Conservation (phyloP, 2,888 invertebrate species). For the Caenorhabditis angaria region DNA sequence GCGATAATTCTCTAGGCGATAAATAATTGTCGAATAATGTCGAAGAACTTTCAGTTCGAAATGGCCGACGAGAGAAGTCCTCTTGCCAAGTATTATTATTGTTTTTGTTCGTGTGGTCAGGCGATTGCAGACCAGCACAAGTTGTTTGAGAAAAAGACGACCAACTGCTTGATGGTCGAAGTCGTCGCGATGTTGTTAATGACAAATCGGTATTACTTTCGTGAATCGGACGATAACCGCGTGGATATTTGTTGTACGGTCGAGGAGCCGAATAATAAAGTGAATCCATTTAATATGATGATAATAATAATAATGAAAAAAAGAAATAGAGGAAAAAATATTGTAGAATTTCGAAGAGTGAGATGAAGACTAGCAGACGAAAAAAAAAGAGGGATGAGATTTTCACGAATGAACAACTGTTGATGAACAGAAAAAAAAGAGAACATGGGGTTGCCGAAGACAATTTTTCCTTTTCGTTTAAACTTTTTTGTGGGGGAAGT, state of each 20-base stretch:
- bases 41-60: conserved; percentile 38
- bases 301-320: conserved; percentile 16
- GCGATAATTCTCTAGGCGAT: conserved; percentile 41
- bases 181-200: background rate
- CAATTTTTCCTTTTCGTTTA: conserved; percentile 2
- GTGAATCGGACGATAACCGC: conserved; percentile 51
- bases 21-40: conserved; percentile 40
- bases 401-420: conserved; percentile 10
- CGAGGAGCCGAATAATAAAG: conserved; percentile 46
- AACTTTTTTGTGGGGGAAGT: conserved; percentile 7
- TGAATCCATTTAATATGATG: conserved; percentile 40
- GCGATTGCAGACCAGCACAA: conserved; percentile 34
- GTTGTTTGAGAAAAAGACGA: conserved; percentile 42
- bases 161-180: conserved; percentile 47
- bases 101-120: conserved; percentile 22
- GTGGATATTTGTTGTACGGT: conserved; percentile 52
- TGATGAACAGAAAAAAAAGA: background rate
- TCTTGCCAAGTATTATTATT: conserved; percentile 29
- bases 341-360: conserved; percentile 31
- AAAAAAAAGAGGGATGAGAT: conserved; percentile 3
- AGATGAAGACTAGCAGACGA: background rate
- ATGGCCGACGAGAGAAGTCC: conserved; percentile 30
- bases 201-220: conserved; percentile 12
- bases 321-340: conserved; percentile 24
- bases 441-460: background rate